phyloP scores from a whole-genome alignment of 2,113 vertebrate species.

The Pogona vitticeps region DNA sequence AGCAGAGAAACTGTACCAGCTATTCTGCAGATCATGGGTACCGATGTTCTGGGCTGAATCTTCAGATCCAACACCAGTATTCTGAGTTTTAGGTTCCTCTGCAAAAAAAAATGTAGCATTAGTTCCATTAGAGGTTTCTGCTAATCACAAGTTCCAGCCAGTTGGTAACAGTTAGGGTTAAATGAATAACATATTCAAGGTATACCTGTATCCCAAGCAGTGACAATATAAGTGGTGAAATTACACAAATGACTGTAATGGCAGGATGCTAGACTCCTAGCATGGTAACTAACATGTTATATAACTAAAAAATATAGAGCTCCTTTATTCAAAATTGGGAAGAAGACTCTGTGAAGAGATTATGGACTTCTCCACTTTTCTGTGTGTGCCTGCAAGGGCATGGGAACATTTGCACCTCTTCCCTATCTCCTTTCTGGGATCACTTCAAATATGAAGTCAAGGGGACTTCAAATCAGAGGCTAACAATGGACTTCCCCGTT shows the following conservation, averaged over 20 bases:
- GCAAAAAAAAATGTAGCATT: conserved; percentile 42
- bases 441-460: no score
- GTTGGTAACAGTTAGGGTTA: not conserved
- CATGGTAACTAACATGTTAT: not conserved
- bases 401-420: no score
- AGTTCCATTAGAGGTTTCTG: rapidly evolving
- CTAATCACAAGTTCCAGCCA: not conserved
- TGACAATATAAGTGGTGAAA: not conserved
- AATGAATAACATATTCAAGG: not conserved
- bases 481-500: no score
- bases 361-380: no score
- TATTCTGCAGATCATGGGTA: not conserved
- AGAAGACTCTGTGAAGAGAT: not conserved
- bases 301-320: not conserved
- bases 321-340: not conserved
- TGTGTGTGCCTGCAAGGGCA: no score
- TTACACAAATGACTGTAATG: not conserved
- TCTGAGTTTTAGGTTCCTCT: conserved; percentile 18
- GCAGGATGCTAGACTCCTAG: not conserved
- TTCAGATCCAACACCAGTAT: not conserved
- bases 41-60: not conserved
- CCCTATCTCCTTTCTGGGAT: no score
- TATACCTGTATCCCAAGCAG: not conserved
- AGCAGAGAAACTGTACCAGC: conserved; percentile 48
- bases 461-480: no score